These are phyloP conservation scores for Aptenodytes patagonicus DNA, from an alignment of 2,113 vertebrate species.

Conservation along the genomic window DNA sequence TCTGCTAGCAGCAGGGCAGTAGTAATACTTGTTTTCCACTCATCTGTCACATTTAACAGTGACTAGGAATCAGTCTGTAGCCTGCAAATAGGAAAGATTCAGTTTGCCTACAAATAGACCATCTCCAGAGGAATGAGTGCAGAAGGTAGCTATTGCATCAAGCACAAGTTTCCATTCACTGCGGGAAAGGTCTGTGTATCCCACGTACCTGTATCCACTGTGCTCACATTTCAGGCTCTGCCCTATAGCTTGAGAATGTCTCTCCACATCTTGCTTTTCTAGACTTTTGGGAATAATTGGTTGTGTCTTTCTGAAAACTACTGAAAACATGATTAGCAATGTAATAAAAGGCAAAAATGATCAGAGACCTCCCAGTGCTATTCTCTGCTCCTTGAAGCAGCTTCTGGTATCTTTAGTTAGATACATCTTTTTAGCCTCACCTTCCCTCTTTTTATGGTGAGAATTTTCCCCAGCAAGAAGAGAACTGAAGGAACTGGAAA, in stretches of 20 bases:
- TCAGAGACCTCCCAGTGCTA: neutral
- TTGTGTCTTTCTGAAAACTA: neutral
- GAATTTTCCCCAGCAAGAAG: neutral
- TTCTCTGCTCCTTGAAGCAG: neutral
- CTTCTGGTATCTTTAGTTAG: neutral
- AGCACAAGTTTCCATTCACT: neutral
- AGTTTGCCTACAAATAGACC: neutral
- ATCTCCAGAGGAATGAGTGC: neutral
- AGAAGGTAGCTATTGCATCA: neutral
- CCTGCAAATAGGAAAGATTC: neutral
- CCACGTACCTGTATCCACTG: neutral
- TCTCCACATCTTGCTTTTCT: neutral
- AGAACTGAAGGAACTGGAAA: neutral
- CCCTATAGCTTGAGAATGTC: accelerated
- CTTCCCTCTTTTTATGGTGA: neutral
- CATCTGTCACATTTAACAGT: neutral
- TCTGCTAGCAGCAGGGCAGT: neutral
- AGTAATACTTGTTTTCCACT: neutral
- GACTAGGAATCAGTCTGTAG: neutral
- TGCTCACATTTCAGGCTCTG: accelerated
- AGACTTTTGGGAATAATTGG: neutral
- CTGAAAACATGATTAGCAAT: neutral
- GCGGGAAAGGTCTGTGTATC: neutral
- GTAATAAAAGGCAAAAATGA: neutral
- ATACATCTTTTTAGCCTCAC: neutral